Evolutionary conservation across 2,797 vertebrate species (phyloP).

Genomic region (Argya squamiceps): DNA sequence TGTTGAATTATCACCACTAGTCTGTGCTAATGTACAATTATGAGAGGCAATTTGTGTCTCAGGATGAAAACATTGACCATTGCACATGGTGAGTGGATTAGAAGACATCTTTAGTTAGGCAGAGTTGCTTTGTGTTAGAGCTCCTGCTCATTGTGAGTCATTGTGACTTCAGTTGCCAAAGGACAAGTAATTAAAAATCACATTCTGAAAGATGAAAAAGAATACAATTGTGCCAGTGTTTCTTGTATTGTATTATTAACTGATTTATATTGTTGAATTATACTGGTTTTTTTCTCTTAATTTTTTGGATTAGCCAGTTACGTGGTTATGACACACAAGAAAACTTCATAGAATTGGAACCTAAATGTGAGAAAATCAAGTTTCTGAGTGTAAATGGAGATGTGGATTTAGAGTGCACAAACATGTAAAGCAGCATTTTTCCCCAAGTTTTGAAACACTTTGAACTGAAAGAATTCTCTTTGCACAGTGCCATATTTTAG

Average conservation of each 20-base stretch:
- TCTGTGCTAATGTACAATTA: slow-evolving; percentile 54
- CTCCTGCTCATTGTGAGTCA: not conserved
- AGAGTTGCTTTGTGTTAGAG: not conserved
- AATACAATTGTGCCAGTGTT: not conserved
- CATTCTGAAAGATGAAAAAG: not conserved
- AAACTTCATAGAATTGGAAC: not conserved
- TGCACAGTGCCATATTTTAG: not conserved
- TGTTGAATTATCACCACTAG: slow-evolving; percentile 50
- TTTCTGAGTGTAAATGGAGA: not conserved
- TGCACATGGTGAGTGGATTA: not conserved
- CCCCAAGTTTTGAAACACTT: not conserved
- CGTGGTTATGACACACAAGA: not conserved
- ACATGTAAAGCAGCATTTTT: not conserved
- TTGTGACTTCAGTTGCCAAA: not conserved
- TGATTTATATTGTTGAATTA: not conserved
- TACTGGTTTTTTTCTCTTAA: fast-evolving
- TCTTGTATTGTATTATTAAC: not conserved
- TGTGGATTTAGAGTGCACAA: not conserved
- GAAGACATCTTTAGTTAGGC: not conserved
- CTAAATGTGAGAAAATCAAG: not conserved
- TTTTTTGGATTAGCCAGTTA: not conserved
- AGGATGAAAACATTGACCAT: not conserved
- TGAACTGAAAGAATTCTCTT: not conserved
- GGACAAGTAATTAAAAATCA: not conserved
- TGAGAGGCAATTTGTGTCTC: not conserved